A percentile compares a stretch with the other conserved stretches of the same genome.
Conservation (phyloP, 2,888 invertebrate genomes). For the Agriopis marginaria region DNA sequence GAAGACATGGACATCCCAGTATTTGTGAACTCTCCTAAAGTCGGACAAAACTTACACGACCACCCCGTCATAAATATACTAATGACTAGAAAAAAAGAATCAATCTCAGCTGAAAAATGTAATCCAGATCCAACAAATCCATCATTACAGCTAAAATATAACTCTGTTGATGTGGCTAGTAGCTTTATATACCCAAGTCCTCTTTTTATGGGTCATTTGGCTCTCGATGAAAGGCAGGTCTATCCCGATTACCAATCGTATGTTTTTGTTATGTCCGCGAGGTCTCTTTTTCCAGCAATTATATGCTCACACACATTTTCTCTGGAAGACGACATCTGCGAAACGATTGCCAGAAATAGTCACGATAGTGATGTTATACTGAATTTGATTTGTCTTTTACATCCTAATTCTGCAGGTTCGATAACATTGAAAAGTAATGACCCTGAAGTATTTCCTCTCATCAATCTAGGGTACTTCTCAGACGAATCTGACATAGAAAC, state of each 20-base stretch:
- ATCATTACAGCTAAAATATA: neutral
- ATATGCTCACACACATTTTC: slow-evolving; percentile 53
- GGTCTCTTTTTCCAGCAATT: slow-evolving; percentile 49
- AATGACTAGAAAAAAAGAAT: slow-evolving; percentile 48
- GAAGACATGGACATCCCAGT: slow-evolving; percentile 54
- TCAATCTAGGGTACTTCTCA: slow-evolving; percentile 54
- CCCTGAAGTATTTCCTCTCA: slow-evolving; percentile 55
- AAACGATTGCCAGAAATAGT: slow-evolving; percentile 47
- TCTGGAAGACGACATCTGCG: slow-evolving; percentile 54
- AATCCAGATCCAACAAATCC: slow-evolving; percentile 24
- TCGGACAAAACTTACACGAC: slow-evolving; percentile 67
- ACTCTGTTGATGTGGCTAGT: slow-evolving; percentile 39
- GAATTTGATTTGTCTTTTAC: slow-evolving; percentile 52
- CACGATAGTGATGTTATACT: slow-evolving; percentile 46
- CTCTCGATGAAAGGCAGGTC: slow-evolving; percentile 57
- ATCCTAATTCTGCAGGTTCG: slow-evolving; percentile 62
- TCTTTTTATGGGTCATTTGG: slow-evolving; percentile 57
- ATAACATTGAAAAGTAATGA: slow-evolving; percentile 54
- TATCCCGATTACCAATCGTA: slow-evolving; percentile 66
- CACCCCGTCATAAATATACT: slow-evolving; percentile 58
- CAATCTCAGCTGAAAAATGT: slow-evolving; percentile 47
- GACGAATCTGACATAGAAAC: slow-evolving; percentile 55
- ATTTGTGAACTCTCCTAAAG: slow-evolving; percentile 55
- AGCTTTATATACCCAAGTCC: slow-evolving; percentile 57
- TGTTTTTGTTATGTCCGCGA: slow-evolving; percentile 50